Base-by-base conservation (phyloP, 2,888 invertebrate species). In the Heterodera filipjevi region DNA sequence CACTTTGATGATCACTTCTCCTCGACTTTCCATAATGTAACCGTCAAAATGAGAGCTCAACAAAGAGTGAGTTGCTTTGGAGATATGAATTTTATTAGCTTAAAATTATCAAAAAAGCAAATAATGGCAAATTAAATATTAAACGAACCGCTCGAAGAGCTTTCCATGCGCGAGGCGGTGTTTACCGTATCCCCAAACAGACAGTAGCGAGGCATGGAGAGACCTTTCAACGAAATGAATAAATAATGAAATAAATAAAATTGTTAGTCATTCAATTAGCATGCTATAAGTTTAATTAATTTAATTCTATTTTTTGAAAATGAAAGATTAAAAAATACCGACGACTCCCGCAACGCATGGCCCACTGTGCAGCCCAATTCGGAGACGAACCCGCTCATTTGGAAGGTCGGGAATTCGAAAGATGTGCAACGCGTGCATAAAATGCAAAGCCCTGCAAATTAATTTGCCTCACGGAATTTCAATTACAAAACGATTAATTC, bases 41-140 rank as follows among this genome's bases (percentile, higher is more conserved):
- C 87, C 87, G 27, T 86, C 87, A 72, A 86, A 86, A 3, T 82
- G 76, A 53, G 85, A 73, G 3, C 84, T 85, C 49, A 87, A 71
- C 66, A 85, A 87, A 46, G 83, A 81, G 72, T 85, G 84, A 12
- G 86, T 82, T 49, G 85, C 83, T 19, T 82, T 82, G n/a, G 87
- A 86, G 27, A 87, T 87, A 79, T 87, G 87, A 27, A 87, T 85
- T 76, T 84, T 74, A n/a, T 86, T 87, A n/a, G 77, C 77, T 77
- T n/a, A 77, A 76, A n/a, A 44, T 59, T 10, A 8, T 59, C 27
- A 33, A 46, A 72, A 27, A 8, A 59, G 27, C n/a, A 59, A 27
- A 59, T 39, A n/a, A 10, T 59, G n/a, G 6, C 10, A 59, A 39
- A 27, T 1, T 8, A 76, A 76, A 53, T 39, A 27, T 1, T 8